Conservation (phyloP, 2,797 vertebrate species). For the Heteromormyrus szaboi region DNA sequence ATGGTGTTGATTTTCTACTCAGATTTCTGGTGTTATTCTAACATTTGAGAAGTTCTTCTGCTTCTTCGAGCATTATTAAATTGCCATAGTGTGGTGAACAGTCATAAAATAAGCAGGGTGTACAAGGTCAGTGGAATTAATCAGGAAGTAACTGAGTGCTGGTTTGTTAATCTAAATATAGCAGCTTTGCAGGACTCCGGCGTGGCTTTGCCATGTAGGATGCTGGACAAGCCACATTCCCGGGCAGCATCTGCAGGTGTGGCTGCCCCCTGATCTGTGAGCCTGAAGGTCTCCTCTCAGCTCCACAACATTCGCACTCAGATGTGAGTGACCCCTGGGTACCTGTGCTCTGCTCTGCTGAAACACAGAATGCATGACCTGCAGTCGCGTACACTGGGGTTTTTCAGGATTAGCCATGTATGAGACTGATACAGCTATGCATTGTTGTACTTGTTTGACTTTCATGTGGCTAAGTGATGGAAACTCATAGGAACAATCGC, state of each 20-base stretch:
- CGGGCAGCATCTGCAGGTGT: neutral
- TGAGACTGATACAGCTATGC: neutral
- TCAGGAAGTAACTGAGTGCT: conserved; percentile 17
- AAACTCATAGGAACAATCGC: neutral
- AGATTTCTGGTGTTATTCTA: neutral
- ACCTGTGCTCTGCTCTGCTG: neutral
- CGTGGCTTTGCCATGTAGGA: neutral
- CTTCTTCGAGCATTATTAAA: neutral
- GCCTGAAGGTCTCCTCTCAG: neutral
- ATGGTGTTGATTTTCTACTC: neutral
- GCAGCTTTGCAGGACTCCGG: neutral
- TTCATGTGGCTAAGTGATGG: neutral
- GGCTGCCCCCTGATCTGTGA: neutral
- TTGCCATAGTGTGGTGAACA: neutral
- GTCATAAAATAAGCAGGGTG: conserved; percentile 5
- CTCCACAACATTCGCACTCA: neutral
- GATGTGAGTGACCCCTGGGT: neutral
- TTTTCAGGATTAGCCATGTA: neutral
- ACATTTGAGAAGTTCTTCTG: neutral
- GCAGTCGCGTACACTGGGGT: neutral
- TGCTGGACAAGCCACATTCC: neutral
- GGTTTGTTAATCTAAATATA: conserved; percentile 23
- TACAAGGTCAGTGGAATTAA: conserved; percentile 26
- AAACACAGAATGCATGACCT: neutral
- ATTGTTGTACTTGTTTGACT: neutral